These are phyloP conservation scores for Donacobius atricapilla DNA, from an alignment of 2,113 vertebrate genomes.

Conservation along the genomic window DNA sequence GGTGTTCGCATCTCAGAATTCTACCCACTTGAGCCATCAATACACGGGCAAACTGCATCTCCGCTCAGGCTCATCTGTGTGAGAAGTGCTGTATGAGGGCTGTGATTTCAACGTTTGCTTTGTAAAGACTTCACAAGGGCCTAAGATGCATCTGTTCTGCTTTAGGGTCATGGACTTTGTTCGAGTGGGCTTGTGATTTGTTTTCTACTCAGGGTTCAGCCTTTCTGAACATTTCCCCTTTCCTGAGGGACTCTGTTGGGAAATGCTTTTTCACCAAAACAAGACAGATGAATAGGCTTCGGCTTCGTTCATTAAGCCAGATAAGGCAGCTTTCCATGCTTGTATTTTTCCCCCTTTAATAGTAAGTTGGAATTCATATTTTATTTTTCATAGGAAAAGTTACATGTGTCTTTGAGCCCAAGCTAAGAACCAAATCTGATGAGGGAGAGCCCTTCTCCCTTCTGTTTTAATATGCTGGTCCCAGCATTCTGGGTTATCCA, in stretches of 20 bases:
- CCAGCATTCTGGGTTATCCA: background rate
- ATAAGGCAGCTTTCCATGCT: background rate
- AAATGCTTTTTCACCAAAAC: background rate
- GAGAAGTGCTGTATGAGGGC: background rate
- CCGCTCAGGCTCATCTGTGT: background rate
- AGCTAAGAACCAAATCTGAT: background rate
- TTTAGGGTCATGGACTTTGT: background rate
- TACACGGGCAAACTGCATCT: background rate
- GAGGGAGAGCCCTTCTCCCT: background rate
- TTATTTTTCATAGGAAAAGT: background rate
- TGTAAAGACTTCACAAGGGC: background rate
- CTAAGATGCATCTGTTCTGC: background rate
- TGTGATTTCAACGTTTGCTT: background rate
- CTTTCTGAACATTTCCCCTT: background rate
- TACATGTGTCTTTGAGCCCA: background rate
- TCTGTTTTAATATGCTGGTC: background rate
- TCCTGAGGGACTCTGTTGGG: background rate
- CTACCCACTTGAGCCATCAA: background rate
- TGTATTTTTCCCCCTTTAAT: background rate
- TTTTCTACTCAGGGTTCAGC: background rate
- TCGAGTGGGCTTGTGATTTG: background rate
- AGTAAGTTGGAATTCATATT: background rate
- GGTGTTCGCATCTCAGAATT: background rate
- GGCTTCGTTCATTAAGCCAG: background rate
- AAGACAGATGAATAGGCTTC: background rate